Base-by-base conservation (phyloP, 2,888 invertebrate genomes). In the Synanthedon tipuliformis region DNA sequence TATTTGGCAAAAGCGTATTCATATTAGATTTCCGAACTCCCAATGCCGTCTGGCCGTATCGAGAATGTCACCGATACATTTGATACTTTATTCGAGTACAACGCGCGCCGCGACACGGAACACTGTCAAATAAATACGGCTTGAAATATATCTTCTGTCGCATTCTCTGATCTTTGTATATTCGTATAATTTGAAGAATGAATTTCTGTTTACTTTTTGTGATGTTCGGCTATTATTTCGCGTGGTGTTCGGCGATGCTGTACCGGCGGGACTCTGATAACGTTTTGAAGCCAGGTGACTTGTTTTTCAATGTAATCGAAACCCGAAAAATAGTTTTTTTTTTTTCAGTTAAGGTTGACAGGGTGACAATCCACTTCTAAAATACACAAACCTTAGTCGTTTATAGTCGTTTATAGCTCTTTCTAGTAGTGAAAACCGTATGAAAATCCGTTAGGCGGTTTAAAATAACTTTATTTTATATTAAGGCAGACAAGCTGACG, bases 1-100 rank as follows among this genome's bases (percentile, higher is more conserved):
- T 78, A 79, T 82, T 81, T 73, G 71, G 83, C 81, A 76, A 81
- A 83, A 81, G 67, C 75, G 82, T 81, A 85, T 85, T 83, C 84
- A 85, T 85, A 84, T 85, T 85, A 83, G 82, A 83, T 84, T 82
- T 78, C 74, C 79, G 75, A 78, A 75, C 73, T 73, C 69, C 73
- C 79, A 78, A 78, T 76, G 78, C 69, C 78, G 73, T 61, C 65
- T 65, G 70, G 73, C 76, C 72, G 77, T 75, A 80, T 75, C 73
- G 73, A 78, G 78, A 78, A 76, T 79, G 79, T 78, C 78, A 71
- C 75, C 79, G 69, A 81, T 81, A 82, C 76, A 70, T 75, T 78
- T 77, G 72, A 84, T 80, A 83, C 78, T 81, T 81, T 85, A 84
- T 82, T 68, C 68, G 75, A 71, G 80, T 71, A 64, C 76, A 69